Evolutionary conservation across 2,113 vertebrate species (phyloP).

Genomic region (Micromys minutus): DNA sequence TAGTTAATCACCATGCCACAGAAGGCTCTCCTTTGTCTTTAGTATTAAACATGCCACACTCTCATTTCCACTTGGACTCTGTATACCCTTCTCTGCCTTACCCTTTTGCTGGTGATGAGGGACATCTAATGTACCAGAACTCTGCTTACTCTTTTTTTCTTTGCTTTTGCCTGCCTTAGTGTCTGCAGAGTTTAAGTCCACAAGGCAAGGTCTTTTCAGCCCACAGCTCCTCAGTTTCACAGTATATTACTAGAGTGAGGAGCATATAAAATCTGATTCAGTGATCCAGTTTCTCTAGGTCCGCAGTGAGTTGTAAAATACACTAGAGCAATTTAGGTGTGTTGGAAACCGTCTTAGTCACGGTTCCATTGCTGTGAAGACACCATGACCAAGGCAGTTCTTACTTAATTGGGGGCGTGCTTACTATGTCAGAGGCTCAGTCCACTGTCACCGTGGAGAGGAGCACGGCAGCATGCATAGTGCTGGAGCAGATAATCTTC

Average conservation of each 20-base stretch:
- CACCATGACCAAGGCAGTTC: not conserved
- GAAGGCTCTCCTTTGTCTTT: not conserved
- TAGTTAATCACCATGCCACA: not conserved
- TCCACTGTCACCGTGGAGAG: not conserved
- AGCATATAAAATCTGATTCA: slow-evolving; percentile 2
- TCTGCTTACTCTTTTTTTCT: not conserved
- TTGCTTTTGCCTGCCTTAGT: slow-evolving; percentile 4
- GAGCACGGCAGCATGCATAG: not conserved
- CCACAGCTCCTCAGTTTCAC: not conserved
- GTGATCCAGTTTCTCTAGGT: slow-evolving; percentile 25
- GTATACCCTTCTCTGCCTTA: not conserved
- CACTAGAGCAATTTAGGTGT: slow-evolving; percentile 16
- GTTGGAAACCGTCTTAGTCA: not conserved
- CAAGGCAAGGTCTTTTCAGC: not conserved
- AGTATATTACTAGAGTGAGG: not conserved
- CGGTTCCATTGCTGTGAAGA: no score
- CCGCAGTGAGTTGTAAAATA: slow-evolving; percentile 17
- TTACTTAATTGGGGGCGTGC: not conserved
- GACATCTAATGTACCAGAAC: not conserved
- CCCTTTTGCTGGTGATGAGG: not conserved
- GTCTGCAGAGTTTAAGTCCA: slow-evolving; percentile 4
- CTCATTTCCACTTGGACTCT: not conserved
- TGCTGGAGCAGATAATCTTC: not conserved
- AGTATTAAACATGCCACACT: not conserved
- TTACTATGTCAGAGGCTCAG: not conserved